These are phyloP conservation scores for Clistopyga incitator DNA, from an alignment of 2,888 invertebrate species.

Conservation along the genomic window DNA sequence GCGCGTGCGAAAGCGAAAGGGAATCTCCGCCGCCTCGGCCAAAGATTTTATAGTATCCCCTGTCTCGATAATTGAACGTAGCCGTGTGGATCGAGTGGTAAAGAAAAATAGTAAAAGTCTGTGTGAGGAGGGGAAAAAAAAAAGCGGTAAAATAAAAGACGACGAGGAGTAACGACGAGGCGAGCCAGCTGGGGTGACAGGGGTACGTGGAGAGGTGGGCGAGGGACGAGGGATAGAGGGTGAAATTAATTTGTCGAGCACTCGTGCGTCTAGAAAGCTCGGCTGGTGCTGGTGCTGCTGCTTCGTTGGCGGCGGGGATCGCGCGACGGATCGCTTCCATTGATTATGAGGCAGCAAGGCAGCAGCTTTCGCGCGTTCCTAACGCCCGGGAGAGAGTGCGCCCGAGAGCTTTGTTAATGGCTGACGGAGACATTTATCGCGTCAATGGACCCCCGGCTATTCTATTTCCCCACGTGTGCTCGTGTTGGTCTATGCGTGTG, in stretches of 20 bases:
- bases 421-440: slow-evolving; percentile 79
- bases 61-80: slow-evolving; percentile 29
- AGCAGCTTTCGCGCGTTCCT: slow-evolving; percentile 58
- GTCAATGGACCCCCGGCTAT: slow-evolving; percentile 78
- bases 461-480: slow-evolving; percentile 74
- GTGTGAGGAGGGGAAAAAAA: neutral
- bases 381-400: slow-evolving; percentile 41
- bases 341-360: slow-evolving; percentile 77
- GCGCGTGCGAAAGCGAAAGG: slow-evolving; percentile 18
- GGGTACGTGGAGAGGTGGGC: slow-evolving; percentile 41
- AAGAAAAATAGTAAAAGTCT: slow-evolving; percentile 22
- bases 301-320: slow-evolving; percentile 62
- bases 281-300: slow-evolving; percentile 34
- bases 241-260: slow-evolving; percentile 77
- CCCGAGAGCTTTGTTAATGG: slow-evolving; percentile 77
- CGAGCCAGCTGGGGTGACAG: slow-evolving; percentile 59
- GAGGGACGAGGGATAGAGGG: slow-evolving; percentile 65
- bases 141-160: slow-evolving; percentile 2
- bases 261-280: slow-evolving; percentile 68
- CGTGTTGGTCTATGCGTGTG: slow-evolving; percentile 25
- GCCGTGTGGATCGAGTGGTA: slow-evolving; percentile 35
- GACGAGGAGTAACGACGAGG: slow-evolving; percentile 19
- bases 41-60: neutral
- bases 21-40: slow-evolving; percentile 7
- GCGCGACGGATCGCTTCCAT: slow-evolving; percentile 77